These are phyloP conservation scores for Sebastes alutus DNA, from an alignment of 2,797 vertebrate species.

Conservation along the genomic window DNA sequence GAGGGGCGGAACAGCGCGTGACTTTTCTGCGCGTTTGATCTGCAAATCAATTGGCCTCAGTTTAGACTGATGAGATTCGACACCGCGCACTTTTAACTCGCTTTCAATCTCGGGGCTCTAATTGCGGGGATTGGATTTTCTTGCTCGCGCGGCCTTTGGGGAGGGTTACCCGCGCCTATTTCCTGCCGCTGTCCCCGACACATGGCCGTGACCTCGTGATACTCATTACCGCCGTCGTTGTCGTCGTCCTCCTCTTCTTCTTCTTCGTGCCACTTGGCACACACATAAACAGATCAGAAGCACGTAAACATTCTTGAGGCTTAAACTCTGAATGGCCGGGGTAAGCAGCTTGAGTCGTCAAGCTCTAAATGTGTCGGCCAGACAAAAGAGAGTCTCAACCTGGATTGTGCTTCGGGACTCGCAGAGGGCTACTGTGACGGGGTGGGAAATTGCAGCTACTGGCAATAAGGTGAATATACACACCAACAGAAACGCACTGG, in stretches of 20 bases:
- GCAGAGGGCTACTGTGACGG: conserved; percentile 32
- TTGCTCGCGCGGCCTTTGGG: conserved; percentile 20
- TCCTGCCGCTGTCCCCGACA: conserved; percentile 44
- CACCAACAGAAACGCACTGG: neutral
- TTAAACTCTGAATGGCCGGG: conserved; percentile 64
- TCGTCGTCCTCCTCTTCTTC: conserved; percentile 5
- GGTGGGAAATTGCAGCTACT: conserved; percentile 50
- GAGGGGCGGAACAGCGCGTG: conserved; percentile 8
- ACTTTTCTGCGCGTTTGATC: conserved; percentile 57
- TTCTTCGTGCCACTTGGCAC: conserved; percentile 30
- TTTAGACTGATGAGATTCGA: conserved; percentile 53
- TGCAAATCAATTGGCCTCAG: conserved; percentile 68
- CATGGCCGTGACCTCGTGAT: conserved; percentile 57
- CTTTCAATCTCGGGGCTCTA: conserved; percentile 53
- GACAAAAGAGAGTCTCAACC: conserved; percentile 61
- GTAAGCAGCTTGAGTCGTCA: conserved; percentile 70
- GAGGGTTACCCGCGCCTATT: conserved; percentile 38
- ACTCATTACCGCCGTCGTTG: conserved; percentile 56
- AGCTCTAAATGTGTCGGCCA: conserved; percentile 57
- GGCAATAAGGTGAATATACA: conserved; percentile 39
- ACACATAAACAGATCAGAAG: conserved; percentile 29
- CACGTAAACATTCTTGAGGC: conserved; percentile 59
- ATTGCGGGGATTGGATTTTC: conserved; percentile 51
- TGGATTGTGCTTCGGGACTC: conserved; percentile 50
- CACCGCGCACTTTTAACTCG: conserved; percentile 4